phyloP scores from a whole-genome alignment of 1,140 invertebrate genomes.

The Riptortus pedestris region DNA sequence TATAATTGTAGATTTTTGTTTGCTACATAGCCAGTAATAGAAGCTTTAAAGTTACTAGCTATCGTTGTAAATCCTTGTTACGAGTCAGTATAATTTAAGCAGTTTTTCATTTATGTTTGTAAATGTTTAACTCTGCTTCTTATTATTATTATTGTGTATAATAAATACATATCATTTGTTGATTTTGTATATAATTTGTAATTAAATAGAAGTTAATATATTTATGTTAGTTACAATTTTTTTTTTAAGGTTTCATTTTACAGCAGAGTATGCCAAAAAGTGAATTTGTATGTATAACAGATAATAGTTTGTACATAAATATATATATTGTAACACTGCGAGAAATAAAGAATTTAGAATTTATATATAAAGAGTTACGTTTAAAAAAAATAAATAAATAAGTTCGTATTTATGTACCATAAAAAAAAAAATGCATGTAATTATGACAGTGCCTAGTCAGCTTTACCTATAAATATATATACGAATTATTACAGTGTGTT shows the following conservation, averaged over 20 bases:
- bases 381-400: no score
- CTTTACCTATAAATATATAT: constrained; percentile 21
- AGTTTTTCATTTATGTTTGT: constrained; percentile 27
- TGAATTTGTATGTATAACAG: constrained; percentile 8
- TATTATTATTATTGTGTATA: constrained; percentile 1
- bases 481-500: no score
- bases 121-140: constrained; percentile 25
- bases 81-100: neutral
- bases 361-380: no score
- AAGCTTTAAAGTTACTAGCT: constrained; percentile 9
- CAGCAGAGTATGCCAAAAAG: constrained; percentile 24
- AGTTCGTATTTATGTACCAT: neutral
- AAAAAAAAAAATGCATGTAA: constrained; percentile 10
- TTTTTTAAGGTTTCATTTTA: constrained; percentile 9
- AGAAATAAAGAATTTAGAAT: no score
- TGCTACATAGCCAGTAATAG: constrained; percentile 10
- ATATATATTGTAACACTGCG: neutral
- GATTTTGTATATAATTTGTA: constrained; percentile 3
- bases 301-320: constrained; percentile 14
- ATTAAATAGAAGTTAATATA: constrained; percentile 10
- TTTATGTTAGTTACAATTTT: constrained; percentile 7
- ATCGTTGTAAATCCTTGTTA: constrained; percentile 6
- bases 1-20: constrained; percentile 1
- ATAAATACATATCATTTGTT: constrained; percentile 17
- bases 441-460: constrained; percentile 27